Evolutionary conservation across 2,797 vertebrate species (phyloP), one percentile per base, ranked within the genome.

Genomic region (Poeciliopsis presidionis): DNA sequence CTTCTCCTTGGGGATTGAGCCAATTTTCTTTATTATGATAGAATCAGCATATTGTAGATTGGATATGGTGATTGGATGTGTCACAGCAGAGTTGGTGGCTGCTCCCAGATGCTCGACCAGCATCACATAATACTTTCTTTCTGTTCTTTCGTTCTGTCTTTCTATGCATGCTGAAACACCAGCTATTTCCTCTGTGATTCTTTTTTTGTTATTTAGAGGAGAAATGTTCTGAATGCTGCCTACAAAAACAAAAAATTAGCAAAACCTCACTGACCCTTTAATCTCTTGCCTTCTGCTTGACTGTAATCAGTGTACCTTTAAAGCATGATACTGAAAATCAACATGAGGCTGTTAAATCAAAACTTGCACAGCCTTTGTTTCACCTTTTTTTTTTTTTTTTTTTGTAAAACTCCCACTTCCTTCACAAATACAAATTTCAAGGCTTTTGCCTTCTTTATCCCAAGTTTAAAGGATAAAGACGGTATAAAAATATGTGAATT

Each of bases 11-110:
- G 96, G 96, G 96, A 96, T 95, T 93, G 93, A 96, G 95, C 89
- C 96, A 97, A 97, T 97, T 97, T 96, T 97, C 96, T 95, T 94
- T 95, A 95, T 96, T 96, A 96, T 96, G 97, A 97, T 97, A 95
- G 95, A 97, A 97, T 97, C 96, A 97, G 95, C 95, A 96, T 96
- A 96, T 95, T 95, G 95, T 93, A 96, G 95, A 96, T 96, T 94
- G 95, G 94, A 95, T 92, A 90, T 87, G 89, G 81, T 86, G 97
- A 97, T 97, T 96, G 73, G 55, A 13, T 61, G 92, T 90, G 94
- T 96, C 94, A 94, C 78, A 76, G 93, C 86, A 88, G 91, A 92
- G 92, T 91, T 89, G 93, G 90, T 39, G 59, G 91, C 90, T 78
- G 87, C 87, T 90, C 85, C 90, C 80, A 77, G 87, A 84, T 84